Percentiles rank a stretch among this genome's conserved stretches.
These are phyloP conservation scores for Cyanistes caeruleus DNA, from an alignment of 2,113 vertebrate genomes.

Conservation along the genomic window DNA sequence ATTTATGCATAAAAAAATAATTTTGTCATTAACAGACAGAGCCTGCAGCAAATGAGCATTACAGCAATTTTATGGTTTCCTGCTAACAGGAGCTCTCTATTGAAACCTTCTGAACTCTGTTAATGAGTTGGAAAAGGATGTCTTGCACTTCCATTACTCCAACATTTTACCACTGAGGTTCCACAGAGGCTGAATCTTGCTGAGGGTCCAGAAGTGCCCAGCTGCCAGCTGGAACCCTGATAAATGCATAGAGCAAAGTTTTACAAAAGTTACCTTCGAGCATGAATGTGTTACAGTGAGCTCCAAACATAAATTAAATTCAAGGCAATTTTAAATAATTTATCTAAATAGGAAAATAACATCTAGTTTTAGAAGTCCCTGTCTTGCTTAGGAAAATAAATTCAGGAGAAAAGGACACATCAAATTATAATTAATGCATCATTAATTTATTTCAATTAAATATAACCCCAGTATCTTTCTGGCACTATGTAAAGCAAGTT, in stretches of 20 bases:
- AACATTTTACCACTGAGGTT: background rate
- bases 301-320: background rate
- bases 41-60: background rate
- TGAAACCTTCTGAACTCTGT: slow-evolving; percentile 30
- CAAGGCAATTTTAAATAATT: slow-evolving; percentile 6
- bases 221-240: background rate
- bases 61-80: background rate
- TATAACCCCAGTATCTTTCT: background rate
- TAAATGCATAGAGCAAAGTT: background rate
- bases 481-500: background rate
- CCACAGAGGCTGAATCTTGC: background rate
- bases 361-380: background rate
- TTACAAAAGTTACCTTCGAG: background rate
- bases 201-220: background rate
- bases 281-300: background rate
- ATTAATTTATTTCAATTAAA: background rate
- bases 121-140: slow-evolving; percentile 5
- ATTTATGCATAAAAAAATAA: background rate
- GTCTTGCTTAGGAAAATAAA: background rate
- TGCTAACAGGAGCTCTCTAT: background rate
- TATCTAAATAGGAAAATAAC: background rate
- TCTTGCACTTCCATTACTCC: background rate
- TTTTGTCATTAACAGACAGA: background rate
- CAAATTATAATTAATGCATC: background rate
- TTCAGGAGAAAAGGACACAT: background rate